phyloP scores from a whole-genome alignment of 1,140 invertebrate genomes.

The Drosophila lacertosa region DNA sequence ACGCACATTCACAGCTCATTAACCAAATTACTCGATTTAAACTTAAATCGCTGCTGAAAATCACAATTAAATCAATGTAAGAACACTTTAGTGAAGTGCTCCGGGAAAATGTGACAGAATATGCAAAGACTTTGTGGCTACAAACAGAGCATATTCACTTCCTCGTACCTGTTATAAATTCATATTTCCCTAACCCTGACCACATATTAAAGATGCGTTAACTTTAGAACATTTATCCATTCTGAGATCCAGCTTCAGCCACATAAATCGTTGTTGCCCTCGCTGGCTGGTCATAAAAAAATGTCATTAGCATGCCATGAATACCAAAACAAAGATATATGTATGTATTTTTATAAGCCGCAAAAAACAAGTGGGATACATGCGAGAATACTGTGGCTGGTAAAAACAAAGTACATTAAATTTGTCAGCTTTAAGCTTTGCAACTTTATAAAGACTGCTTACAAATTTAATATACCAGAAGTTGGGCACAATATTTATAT shows the following conservation, averaged over 20 bases:
- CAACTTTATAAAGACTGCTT: not conserved
- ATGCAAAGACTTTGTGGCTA: too few species aligned
- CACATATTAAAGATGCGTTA: not conserved
- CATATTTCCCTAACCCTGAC: not conserved
- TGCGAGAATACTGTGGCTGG: not conserved
- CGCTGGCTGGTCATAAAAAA: conserved; percentile 2
- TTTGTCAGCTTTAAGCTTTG: not conserved
- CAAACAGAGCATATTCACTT: not conserved
- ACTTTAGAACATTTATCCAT: not conserved
- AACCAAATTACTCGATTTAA: not conserved
- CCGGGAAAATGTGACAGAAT: too few species aligned
- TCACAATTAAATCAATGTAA: not conserved
- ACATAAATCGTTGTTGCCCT: conserved; percentile 4
- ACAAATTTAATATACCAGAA: not conserved
- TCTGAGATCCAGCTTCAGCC: not conserved
- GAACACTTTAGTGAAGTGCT: not conserved
- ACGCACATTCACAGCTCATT: not conserved
- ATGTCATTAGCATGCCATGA: conserved; percentile 15
- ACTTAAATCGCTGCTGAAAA: not conserved
- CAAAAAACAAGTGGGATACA: not conserved
- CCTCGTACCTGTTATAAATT: not conserved
- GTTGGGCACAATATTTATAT: not conserved
- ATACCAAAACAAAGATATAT: not conserved
- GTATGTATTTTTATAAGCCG: not conserved
- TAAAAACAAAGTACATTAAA: not conserved